phyloP scores from a whole-genome alignment of 2,797 vertebrate genomes.

The Carapus acus region DNA sequence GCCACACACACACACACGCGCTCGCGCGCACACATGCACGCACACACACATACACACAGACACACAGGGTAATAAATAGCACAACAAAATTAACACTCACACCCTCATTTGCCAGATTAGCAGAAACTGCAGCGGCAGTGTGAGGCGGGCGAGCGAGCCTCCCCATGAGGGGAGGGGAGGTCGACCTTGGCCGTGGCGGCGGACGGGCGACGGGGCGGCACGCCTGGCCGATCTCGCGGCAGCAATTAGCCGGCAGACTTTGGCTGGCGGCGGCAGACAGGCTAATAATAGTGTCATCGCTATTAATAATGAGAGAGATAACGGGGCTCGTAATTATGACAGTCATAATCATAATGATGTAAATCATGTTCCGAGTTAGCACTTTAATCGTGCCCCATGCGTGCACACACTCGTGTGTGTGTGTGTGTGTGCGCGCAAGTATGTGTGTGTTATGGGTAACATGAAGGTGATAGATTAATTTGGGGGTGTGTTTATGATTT shows the following conservation, averaged over 20 bases:
- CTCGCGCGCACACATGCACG: too few relatives aligned
- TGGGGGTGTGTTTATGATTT: conserved; percentile 61
- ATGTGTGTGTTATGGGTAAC: conserved; percentile 40
- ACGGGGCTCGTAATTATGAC: conserved; percentile 66
- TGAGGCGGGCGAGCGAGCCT: conserved; percentile 72
- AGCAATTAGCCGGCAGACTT: conserved; percentile 63
- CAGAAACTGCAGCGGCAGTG: conserved; percentile 79
- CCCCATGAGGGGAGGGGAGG: conserved; percentile 52
- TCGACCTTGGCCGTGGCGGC: conserved; percentile 57
- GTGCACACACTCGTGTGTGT: too few relatives aligned
- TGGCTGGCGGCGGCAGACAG: conserved; percentile 48
- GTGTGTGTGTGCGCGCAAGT: too few relatives aligned
- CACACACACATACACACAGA: conserved; percentile 73
- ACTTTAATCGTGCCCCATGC: conserved; percentile 38
- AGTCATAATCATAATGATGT: conserved; percentile 70
- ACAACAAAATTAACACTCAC: conserved; percentile 76
- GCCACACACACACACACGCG: conserved; percentile 73
- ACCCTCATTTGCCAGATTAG: conserved; percentile 78
- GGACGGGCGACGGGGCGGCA: conserved; percentile 44
- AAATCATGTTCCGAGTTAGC: conserved; percentile 73
- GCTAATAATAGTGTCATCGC: conserved; percentile 68
- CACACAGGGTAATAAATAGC: conserved; percentile 82
- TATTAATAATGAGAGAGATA: conserved; percentile 72
- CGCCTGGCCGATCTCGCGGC: conserved; percentile 51
- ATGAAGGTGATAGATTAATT: conserved; percentile 61